These are phyloP conservation scores for Clarias pachynema DNA, from an alignment of 2,797 vertebrate species.

Conservation along the genomic window DNA sequence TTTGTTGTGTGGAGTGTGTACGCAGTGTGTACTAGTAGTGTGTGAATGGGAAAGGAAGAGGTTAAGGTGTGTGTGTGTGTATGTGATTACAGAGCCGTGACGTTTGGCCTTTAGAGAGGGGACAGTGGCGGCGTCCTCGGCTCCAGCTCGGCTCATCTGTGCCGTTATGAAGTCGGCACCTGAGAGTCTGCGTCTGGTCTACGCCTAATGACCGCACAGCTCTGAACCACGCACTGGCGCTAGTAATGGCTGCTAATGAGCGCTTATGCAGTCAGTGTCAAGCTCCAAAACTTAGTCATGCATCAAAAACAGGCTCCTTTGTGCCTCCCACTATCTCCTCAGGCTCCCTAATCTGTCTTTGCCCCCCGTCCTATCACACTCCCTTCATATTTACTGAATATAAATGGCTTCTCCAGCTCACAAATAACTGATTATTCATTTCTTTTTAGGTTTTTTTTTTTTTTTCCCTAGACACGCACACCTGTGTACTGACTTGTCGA, in stretches of 20 bases:
- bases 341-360: constrained; percentile 12
- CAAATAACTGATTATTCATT: background rate
- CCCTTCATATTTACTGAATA: background rate
- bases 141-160: constrained; percentile 17
- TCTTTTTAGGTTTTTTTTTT: background rate
- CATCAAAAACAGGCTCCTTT: constrained; percentile 31
- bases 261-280: constrained; percentile 33
- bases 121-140: background rate
- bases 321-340: background rate
- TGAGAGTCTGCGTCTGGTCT: background rate
- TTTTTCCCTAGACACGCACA: background rate
- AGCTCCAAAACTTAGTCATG: constrained; percentile 28
- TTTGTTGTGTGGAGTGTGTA: background rate
- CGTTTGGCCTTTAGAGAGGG: constrained; percentile 41
- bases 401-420: background rate
- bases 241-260: constrained; percentile 45
- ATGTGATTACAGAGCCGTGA: constrained; percentile 38
- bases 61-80: constrained; percentile 11
- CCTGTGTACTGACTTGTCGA: too few relatives aligned
- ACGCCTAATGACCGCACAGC: constrained; percentile 20
- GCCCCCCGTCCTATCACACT: background rate
- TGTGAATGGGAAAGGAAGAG: background rate
- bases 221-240: constrained; percentile 14
- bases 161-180: constrained; percentile 14
- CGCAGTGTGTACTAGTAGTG: background rate